These are phyloP conservation scores for Orchesellides sinensis DNA, from an alignment of 2,888 invertebrate genomes.

Conservation along the genomic window DNA sequence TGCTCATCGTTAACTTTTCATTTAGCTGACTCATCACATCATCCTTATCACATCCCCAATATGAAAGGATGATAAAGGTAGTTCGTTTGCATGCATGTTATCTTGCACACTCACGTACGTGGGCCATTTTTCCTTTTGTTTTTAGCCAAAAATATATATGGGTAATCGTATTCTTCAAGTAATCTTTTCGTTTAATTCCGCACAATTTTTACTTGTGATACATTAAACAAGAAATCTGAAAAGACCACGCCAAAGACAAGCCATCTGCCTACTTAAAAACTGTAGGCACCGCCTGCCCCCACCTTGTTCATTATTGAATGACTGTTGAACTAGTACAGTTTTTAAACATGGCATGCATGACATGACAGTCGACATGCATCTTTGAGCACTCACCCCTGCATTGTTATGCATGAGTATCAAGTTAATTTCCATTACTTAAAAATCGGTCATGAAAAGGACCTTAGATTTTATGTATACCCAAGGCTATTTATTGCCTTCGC, in stretches of 20 bases:
- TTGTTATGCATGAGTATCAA: conserved; percentile 59
- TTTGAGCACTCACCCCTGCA: conserved; percentile 36
- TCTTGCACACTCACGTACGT: not conserved
- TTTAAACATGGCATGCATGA: conserved; percentile 33
- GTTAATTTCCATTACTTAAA: too few species aligned
- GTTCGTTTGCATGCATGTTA: not conserved
- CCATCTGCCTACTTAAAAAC: conserved; percentile 51
- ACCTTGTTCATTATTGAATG: conserved; percentile 2
- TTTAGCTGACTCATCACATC: conserved; percentile 57
- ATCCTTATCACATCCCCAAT: too few species aligned
- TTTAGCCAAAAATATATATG: conserved; percentile 19
- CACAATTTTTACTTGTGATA: too few species aligned
- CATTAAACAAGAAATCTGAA: not conserved
- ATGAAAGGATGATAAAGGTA: not conserved
- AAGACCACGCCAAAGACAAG: conserved; percentile 46
- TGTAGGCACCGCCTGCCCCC: conserved; percentile 35
- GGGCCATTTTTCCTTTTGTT: conserved; percentile 37
- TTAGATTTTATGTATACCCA: too few species aligned
- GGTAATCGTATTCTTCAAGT: conserved; percentile 2
- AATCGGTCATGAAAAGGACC: too few species aligned
- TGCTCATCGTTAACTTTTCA: conserved; percentile 48
- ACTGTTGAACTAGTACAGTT: conserved; percentile 25
- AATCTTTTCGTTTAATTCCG: conserved; percentile 27
- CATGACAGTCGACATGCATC: conserved; percentile 25
- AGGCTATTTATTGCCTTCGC: too few species aligned